Evolutionary conservation across 1,140 invertebrate genomes (phyloP).

Genomic region (Rhagoletis zephyria): DNA sequence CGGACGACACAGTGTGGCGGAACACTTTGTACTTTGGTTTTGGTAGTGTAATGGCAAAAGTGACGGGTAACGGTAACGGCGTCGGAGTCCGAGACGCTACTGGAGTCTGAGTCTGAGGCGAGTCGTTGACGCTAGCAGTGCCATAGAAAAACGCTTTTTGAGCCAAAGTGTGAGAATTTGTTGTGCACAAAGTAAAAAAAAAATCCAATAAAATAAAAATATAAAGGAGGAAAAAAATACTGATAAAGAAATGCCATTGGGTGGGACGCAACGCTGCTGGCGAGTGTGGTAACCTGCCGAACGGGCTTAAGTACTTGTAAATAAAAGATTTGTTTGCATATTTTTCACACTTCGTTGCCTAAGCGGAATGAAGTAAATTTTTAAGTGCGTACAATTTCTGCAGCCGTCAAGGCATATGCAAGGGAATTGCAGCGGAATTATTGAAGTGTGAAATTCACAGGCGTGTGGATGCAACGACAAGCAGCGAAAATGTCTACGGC

Average conservation of each 20-base stretch:
- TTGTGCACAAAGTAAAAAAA: neutral
- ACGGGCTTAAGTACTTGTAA: conserved; percentile 2
- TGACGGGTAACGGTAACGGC: conserved; percentile 48
- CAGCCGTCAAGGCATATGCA: neutral
- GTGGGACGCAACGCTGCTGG: conserved; percentile 22
- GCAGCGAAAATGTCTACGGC: conserved; percentile 30
- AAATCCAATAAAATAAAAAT: neutral
- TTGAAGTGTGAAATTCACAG: conserved; percentile 5
- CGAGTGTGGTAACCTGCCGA: neutral
- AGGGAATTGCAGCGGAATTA: neutral
- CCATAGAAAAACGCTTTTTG: conserved; percentile 4
- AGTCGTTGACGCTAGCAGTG: conserved; percentile 13
- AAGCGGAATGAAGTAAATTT: neutral
- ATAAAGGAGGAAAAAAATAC: conserved; percentile 27
- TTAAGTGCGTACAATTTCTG: neutral
- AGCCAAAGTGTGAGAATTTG: conserved; percentile 33
- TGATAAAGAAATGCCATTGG: conserved; percentile 35
- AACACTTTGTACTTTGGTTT: conserved; percentile 42
- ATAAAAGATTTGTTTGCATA: neutral
- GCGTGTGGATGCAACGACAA: neutral
- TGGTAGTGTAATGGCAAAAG: conserved; percentile 50
- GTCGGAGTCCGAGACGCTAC: conserved; percentile 4
- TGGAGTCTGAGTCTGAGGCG: conserved; percentile 41
- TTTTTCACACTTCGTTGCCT: neutral
- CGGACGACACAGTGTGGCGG: conserved; percentile 39